phyloP scores from a whole-genome alignment of 2,113 vertebrate genomes.

The Castor canadensis region DNA sequence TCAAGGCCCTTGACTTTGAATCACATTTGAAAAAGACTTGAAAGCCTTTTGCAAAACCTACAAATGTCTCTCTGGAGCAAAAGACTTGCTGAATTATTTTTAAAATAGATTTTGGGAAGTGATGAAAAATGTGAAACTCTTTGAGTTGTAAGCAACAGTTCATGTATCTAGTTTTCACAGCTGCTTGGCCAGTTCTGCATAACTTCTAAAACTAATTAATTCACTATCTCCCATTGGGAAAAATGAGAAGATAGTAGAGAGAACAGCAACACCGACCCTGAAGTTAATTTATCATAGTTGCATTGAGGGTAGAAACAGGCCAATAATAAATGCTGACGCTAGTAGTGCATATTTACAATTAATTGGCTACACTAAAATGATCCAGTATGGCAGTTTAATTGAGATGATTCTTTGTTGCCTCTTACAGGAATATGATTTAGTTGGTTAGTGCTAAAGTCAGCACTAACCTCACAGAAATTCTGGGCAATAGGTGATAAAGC shows the following conservation, averaged over 20 bases:
- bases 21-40: constrained; percentile 46
- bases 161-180: neutral
- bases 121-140: neutral
- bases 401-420: constrained; percentile 45
- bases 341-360: neutral
- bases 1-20: constrained; percentile 5
- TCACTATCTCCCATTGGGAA: neutral
- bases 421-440: constrained; percentile 50
- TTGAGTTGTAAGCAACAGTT: neutral
- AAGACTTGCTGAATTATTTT: constrained; percentile 26
- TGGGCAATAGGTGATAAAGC: neutral
- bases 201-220: constrained; percentile 21
- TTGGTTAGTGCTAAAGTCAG: neutral
- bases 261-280: neutral
- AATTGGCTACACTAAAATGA: constrained; percentile 19
- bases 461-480: constrained; percentile 21
- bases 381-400: constrained; percentile 25
- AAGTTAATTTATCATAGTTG: neutral
- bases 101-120: constrained; percentile 39
- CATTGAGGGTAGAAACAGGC: neutral
- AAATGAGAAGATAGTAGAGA: constrained; percentile 5
- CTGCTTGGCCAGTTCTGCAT: neutral
- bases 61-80: constrained; percentile 27
- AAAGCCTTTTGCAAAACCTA: constrained; percentile 31
- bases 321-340: constrained; percentile 43